Conservation (phyloP, 2,797 vertebrate genomes). For the Lycodopsis pacificus region DNA sequence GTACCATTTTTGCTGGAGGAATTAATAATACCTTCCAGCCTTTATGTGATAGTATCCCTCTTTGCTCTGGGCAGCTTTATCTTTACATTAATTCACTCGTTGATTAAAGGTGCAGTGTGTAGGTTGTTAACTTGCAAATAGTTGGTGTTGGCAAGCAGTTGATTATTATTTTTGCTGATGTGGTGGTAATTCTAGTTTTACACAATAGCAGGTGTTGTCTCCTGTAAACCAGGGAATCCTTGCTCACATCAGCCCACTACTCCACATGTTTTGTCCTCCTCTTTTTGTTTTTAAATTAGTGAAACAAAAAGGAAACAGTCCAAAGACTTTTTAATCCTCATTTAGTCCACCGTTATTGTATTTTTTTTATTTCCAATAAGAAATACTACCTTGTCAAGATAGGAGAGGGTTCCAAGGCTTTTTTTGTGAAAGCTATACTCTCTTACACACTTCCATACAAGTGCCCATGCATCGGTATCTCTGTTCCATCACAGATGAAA, state of each 20-base stretch:
- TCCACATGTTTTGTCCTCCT: not conserved
- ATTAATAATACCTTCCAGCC: not conserved
- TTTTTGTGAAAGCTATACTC: not conserved
- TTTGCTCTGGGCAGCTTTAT: slow-evolving; percentile 22
- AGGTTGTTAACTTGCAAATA: slow-evolving; percentile 1
- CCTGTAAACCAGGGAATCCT: slow-evolving; percentile 5
- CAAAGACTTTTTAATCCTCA: slow-evolving; percentile 3
- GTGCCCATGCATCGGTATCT: not conserved
- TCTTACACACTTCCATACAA: not conserved
- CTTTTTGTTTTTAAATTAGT: slow-evolving; percentile 15
- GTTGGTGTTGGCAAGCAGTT: slow-evolving; percentile 32
- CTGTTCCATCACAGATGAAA: not conserved
- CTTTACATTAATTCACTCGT: slow-evolving; percentile 43
- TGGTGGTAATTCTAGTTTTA: slow-evolving; percentile 50
- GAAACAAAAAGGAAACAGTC: slow-evolving; percentile 8
- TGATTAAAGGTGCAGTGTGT: slow-evolving; percentile 20
- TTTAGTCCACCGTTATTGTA: slow-evolving; percentile 15
- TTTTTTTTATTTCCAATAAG: not conserved
- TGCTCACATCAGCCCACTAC: slow-evolving; percentile 13
- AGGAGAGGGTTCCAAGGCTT: not conserved
- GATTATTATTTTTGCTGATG: slow-evolving; percentile 45
- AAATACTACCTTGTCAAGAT: slow-evolving; percentile 11
- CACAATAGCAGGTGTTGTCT: slow-evolving; percentile 22
- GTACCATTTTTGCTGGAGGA: not conserved
- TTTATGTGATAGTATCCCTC: not conserved